Conservation (phyloP, 2,888 invertebrate species). For the Brachyopa scutellaris region DNA sequence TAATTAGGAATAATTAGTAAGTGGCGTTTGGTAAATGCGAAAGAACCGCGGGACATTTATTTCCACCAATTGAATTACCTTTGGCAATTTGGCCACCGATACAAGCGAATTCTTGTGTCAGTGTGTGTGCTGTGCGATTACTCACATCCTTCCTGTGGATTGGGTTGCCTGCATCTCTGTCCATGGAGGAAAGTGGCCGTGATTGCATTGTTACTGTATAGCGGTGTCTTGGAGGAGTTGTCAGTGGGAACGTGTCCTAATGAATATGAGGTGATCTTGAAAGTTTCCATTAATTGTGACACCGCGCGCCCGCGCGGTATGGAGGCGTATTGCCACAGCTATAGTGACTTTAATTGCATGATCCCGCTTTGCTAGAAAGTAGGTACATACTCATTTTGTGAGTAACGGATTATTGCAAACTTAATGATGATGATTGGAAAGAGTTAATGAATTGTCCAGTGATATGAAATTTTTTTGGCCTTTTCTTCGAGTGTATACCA, state of each 20-base stretch:
- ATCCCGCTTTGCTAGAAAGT: conserved; percentile 1
- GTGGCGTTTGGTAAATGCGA: conserved; percentile 72
- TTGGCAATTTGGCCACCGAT: conserved; percentile 66
- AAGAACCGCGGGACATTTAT: conserved; percentile 70
- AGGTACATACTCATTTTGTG: not conserved
- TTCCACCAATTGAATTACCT: conserved; percentile 70
- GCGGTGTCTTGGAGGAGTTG: conserved; percentile 10
- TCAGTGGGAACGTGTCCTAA: conserved; percentile 55
- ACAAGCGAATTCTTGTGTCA: conserved; percentile 48
- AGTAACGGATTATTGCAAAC: not conserved
- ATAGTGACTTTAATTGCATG: conserved; percentile 9
- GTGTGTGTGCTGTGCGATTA: conserved; percentile 43
- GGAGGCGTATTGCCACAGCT: conserved; percentile 9
- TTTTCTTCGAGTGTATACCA: too few species aligned
- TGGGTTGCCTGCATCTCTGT: not conserved
- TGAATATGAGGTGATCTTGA: conserved; percentile 65
- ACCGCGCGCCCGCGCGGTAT: conserved; percentile 20
- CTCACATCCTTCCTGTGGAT: conserved; percentile 45
- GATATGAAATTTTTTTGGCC: conserved; percentile 15
- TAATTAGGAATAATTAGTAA: conserved; percentile 73
- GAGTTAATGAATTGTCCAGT: conserved; percentile 7
- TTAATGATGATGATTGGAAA: conserved; percentile 18
- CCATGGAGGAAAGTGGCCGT: conserved; percentile 29
- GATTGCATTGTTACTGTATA: conserved; percentile 63
- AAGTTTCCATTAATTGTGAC: conserved; percentile 64